Conservation (phyloP, 1,140 invertebrate genomes). For the Lasioglossum baleicum region DNA sequence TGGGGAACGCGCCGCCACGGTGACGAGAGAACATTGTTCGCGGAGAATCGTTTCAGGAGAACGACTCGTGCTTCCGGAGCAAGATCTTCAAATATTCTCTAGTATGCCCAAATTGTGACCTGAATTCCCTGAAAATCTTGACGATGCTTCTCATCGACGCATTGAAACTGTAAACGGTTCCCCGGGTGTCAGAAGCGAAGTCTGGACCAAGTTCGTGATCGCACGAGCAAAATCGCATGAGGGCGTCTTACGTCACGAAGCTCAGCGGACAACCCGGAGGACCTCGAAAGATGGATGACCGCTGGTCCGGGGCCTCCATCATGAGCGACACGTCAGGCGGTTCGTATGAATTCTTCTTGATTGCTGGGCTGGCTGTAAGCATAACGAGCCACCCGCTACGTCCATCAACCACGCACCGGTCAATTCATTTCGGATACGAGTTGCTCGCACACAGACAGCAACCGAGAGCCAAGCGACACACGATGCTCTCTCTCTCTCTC, state of each 20-base stretch:
- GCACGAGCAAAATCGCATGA: not conserved
- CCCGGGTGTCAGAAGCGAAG: no score
- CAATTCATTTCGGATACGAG: slow-evolving; percentile 73
- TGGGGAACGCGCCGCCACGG: not conserved
- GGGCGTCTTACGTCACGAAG: slow-evolving; percentile 51
- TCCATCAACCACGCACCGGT: slow-evolving; percentile 76
- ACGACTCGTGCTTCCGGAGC: no score
- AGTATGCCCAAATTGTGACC: no score
- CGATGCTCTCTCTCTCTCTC: not conserved
- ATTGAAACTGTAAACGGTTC: no score
- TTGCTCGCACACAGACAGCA: slow-evolving; percentile 1
- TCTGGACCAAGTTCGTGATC: no score
- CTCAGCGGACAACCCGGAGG: slow-evolving; percentile 68
- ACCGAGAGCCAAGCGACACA: not conserved
- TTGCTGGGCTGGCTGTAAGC: slow-evolving; percentile 69
- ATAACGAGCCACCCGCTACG: slow-evolving; percentile 79
- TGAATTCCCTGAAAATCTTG: no score
- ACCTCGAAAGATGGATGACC: slow-evolving; percentile 72
- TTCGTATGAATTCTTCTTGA: slow-evolving; percentile 77
- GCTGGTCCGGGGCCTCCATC: slow-evolving; percentile 73
- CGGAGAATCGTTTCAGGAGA: no score
- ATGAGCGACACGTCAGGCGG: slow-evolving; percentile 78
- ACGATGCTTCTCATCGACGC: no score
- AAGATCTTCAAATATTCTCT: no score
- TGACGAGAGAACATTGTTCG: no score